Evolutionary conservation across 2,888 invertebrate species (phyloP).

Genomic region (Chrysopilus asiliformis): DNA sequence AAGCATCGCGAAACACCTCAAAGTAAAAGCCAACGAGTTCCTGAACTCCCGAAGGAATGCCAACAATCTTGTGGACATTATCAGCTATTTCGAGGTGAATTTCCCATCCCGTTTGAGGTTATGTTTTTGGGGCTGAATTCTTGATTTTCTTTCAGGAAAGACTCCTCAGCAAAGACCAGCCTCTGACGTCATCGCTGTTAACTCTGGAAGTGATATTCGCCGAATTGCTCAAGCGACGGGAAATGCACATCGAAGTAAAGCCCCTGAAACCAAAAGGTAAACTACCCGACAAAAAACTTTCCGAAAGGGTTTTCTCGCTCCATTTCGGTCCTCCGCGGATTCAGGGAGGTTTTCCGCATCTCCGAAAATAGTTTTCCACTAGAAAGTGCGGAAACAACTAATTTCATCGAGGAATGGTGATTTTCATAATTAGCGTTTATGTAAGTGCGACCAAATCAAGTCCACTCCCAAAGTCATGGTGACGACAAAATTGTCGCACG

Average conservation of each 20-base stretch:
- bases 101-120: not conserved
- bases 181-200: slow-evolving; percentile 45
- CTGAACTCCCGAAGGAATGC: slow-evolving; percentile 49
- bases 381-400: too few species aligned
- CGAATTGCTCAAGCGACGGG: slow-evolving; percentile 50
- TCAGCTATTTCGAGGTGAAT: slow-evolving; percentile 53
- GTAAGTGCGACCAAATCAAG: too few species aligned
- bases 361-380: too few species aligned
- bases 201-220: slow-evolving; percentile 59
- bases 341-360: too few species aligned
- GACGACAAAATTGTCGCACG: too few species aligned
- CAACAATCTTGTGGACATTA: slow-evolving; percentile 52
- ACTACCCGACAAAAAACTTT: too few species aligned
- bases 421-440: too few species aligned
- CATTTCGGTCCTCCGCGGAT: too few species aligned
- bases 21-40: slow-evolving; percentile 57
- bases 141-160: slow-evolving; percentile 18
- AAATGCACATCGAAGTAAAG: slow-evolving; percentile 47
- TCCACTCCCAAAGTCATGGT: too few species aligned
- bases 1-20: slow-evolving; percentile 50
- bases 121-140: slow-evolving; percentile 2
- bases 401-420: too few species aligned
- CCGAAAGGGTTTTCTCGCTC: too few species aligned
- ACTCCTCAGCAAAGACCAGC: slow-evolving; percentile 26
- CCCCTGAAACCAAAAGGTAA: slow-evolving; percentile 45